A percentile compares a stretch with the other conserved stretches of the same genome.
Evolutionary conservation across 2,797 vertebrate species (phyloP).

Genomic region (Alca torda): DNA sequence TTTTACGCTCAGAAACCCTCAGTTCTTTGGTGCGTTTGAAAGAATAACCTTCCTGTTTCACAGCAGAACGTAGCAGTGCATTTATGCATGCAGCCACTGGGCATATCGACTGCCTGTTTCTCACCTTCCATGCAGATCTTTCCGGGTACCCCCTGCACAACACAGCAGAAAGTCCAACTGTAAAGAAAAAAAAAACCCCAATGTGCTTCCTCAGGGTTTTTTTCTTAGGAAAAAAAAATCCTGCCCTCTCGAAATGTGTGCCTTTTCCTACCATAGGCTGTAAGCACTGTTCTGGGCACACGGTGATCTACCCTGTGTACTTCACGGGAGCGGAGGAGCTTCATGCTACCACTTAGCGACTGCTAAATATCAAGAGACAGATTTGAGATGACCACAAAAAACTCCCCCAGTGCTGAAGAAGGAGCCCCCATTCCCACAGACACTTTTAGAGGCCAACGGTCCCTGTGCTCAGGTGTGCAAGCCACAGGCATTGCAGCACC

Average conservation of each 20-base stretch:
- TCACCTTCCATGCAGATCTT: too few relatives aligned
- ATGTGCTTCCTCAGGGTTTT: rapidly evolving
- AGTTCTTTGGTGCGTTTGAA: not conserved
- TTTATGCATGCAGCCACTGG: too few relatives aligned
- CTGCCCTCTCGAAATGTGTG: rapidly evolving
- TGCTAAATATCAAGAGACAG: not conserved
- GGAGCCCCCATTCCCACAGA: not conserved
- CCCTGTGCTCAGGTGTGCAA: rapidly evolving
- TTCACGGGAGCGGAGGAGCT: not conserved
- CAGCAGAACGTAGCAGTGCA: rapidly evolving
- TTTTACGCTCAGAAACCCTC: not conserved
- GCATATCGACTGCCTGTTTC: not conserved
- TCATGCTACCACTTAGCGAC: rapidly evolving
- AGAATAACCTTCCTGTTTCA: not conserved
- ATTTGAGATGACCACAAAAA: rapidly evolving
- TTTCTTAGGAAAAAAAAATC: not conserved
- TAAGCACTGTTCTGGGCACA: too few relatives aligned
- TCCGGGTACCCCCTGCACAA: too few relatives aligned
- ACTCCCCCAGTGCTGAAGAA: not conserved
- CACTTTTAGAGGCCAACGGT: rapidly evolving
- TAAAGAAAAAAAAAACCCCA: not conserved
- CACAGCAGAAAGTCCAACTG: not conserved
- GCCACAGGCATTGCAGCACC: rapidly evolving
- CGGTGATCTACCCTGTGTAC: rapidly evolving
- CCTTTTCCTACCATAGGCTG: not conserved